Evolutionary conservation across 2,113 vertebrate genomes (phyloP).

Genomic region (Mastomys natalensis): DNA sequence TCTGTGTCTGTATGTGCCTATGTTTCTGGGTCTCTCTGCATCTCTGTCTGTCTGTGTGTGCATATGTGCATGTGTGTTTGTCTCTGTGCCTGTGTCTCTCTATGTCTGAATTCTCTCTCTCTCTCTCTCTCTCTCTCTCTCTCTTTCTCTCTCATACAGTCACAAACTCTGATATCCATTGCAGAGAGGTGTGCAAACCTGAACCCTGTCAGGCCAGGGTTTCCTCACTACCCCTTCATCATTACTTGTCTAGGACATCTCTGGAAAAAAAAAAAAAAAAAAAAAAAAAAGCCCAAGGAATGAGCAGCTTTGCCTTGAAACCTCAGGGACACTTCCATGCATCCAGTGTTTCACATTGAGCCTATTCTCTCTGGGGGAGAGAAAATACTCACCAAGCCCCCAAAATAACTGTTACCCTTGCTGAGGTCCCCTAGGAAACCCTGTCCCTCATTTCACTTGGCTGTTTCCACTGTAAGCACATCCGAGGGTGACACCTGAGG

Average conservation of each 20-base stretch:
- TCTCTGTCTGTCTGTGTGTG: no score
- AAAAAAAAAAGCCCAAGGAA: not conserved
- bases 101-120: not conserved
- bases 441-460: not conserved
- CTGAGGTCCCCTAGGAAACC: not conserved
- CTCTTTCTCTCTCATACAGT: not conserved
- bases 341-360: not conserved
- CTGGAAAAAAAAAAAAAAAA: conserved; percentile 9
- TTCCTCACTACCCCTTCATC: not conserved
- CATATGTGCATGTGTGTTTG: no score
- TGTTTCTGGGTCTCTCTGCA: no score
- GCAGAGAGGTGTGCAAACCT: not conserved
- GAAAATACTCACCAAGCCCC: not conserved
- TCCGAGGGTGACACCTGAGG: conserved; percentile 55
- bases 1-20: no score
- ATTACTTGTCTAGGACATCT: not conserved
- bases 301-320: not conserved
- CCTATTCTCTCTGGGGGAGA: not conserved
- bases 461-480: conserved; percentile 57
- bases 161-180: not conserved
- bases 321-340: not conserved
- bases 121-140: not conserved
- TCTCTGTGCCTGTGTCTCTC: no score
- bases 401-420: not conserved
- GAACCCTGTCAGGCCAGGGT: not conserved